Evolutionary conservation across 2,888 invertebrate genomes (phyloP), one percentile per base, ranked within the genome.

Genomic region (Ophion obscuratus): DNA sequence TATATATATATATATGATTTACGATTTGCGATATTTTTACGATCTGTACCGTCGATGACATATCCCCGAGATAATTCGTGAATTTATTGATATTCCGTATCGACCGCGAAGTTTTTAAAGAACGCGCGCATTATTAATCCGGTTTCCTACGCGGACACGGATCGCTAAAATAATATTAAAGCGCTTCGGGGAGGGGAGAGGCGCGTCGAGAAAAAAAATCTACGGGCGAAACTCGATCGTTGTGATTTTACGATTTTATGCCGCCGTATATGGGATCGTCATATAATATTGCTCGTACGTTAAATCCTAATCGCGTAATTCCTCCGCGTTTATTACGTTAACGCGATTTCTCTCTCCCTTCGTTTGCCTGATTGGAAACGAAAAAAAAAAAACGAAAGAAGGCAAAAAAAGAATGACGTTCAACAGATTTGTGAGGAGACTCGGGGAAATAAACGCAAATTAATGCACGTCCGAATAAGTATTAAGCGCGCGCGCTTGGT

Each of bases 1-100:
- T 53, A 36, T 40, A n/a, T 31, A 17, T 17, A 47, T 7, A 53
- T 27, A 31, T 31, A 36, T 57, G 71, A 68, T 17, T 40, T 31
- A 24, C 40, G 27, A 62, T 53, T 71, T 27, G 14, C 14, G 24
- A 53, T 67, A 68, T 68, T 73, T 86, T 86, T 80, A 86, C 83
- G 85, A 86, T 76, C 67, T 36, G 44, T 20, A 11, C 70, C 31
- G 71, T 75, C 67, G 76, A 73, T 77, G 80, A 83, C 76, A 76
- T 57, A 67, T 59, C 57, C 73, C 53, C 61, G 36, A 67, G 62
- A 68, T 81, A 53, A 71, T 80, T 77, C 76, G 47, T 76, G 62
- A 86, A 86, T 86, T 86, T 83, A 86, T 83, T 62, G 80, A 83
- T 44, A 24, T 47, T 40, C 59, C 14, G 31, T 59, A 61, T 59